These are phyloP conservation scores for Bergia sp. DNA, from an alignment of 92 coral and sea anemone genomes.

Conservation along the genomic window DNA sequence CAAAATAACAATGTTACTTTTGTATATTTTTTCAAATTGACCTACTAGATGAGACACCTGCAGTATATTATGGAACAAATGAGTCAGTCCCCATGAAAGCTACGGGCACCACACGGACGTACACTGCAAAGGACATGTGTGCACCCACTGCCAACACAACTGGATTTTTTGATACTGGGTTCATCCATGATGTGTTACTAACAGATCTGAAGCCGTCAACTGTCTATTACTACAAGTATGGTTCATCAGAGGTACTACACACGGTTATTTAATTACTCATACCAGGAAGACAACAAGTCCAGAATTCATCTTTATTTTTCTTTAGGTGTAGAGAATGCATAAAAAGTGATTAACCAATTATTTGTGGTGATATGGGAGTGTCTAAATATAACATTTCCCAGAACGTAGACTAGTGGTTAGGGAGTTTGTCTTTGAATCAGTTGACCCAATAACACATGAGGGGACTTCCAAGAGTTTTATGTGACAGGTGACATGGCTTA, in stretches of 20 bases:
- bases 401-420: no score
- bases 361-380: no score
- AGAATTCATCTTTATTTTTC: no score
- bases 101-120: constrained; percentile 59
- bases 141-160: constrained; percentile 49
- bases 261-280: not conserved
- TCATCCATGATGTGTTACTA: constrained; percentile 68
- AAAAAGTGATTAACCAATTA: no score
- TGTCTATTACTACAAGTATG: constrained; percentile 63
- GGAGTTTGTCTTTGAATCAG: no score
- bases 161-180: constrained; percentile 69
- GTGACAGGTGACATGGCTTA: no score
- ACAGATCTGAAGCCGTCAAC: constrained; percentile 59
- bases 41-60: constrained; percentile 48
- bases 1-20: not conserved
- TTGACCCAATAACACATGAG: no score
- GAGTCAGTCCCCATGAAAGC: constrained; percentile 28
- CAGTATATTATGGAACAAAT: constrained; percentile 48
- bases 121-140: constrained; percentile 64
- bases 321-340: no score
- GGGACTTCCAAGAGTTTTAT: no score
- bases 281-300: no score
- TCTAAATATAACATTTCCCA: no score
- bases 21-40: not conserved
- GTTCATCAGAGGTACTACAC: constrained; percentile 56